These are phyloP conservation scores for Calephelis virginiensis DNA, from an alignment of 1,140 invertebrate genomes.

Conservation along the genomic window DNA sequence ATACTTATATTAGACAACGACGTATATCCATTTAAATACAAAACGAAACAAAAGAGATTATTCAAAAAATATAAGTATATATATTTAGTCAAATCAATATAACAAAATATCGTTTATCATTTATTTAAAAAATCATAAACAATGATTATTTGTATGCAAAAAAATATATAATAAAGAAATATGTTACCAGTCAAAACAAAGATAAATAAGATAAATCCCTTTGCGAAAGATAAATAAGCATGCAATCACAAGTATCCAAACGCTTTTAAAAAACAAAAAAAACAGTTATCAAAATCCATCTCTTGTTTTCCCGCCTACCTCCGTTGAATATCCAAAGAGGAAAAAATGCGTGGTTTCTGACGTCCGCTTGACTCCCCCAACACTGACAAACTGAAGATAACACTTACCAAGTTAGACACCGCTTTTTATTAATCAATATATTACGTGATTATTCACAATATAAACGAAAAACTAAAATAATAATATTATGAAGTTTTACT, in stretches of 20 bases:
- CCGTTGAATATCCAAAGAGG: slow-evolving; percentile 72
- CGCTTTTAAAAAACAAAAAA: slow-evolving; percentile 33
- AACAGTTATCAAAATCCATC: slow-evolving; percentile 23
- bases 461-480: too few relatives aligned
- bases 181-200: too few relatives aligned
- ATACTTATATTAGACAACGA: too few relatives aligned
- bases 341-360: slow-evolving; percentile 73
- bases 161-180: neutral
- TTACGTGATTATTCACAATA: too few relatives aligned
- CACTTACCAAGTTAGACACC: slow-evolving; percentile 29
- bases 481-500: too few relatives aligned
- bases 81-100: too few relatives aligned
- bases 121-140: too few relatives aligned
- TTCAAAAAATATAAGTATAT: too few relatives aligned
- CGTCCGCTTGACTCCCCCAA: slow-evolving; percentile 64
- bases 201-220: neutral
- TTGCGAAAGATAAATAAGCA: neutral
- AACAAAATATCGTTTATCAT: too few relatives aligned
- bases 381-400: slow-evolving; percentile 64
- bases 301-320: slow-evolving; percentile 53
- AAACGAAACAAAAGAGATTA: too few relatives aligned
- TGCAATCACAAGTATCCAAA: slow-evolving; percentile 35
- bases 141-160: neutral
- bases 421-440: neutral
- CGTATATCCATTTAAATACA: too few relatives aligned